A percentile compares a stretch with the other conserved stretches of the same genome.
Evolutionary conservation across 2,888 invertebrate species (phyloP).

Genomic region (Plutella xylostella): DNA sequence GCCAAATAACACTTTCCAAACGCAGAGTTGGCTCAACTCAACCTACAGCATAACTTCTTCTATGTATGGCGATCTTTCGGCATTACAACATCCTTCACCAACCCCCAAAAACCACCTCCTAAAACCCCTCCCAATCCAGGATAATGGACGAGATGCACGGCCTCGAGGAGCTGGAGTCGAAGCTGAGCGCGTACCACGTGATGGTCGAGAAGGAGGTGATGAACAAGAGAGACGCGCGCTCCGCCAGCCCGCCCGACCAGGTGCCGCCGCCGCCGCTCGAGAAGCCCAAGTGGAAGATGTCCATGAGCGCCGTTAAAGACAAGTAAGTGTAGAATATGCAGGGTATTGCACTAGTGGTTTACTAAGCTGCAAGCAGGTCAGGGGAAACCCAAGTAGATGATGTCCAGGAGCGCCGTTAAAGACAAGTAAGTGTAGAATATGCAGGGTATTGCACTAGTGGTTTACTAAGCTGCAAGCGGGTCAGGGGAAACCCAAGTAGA

Average conservation of each 20-base stretch:
- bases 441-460: no score
- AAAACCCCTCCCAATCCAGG: no score
- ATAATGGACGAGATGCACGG: conserved; percentile 78
- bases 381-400: conserved; percentile 76
- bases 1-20: no score
- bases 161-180: conserved; percentile 80
- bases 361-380: no score
- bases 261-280: conserved; percentile 62
- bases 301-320: conserved; percentile 71
- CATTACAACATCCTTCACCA: no score
- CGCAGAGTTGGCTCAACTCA: no score
- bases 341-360: no score
- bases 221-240: conserved; percentile 59
- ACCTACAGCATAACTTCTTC: no score
- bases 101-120: no score
- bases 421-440: conserved; percentile 64
- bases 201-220: conserved; percentile 73
- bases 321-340: no score
- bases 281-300: conserved; percentile 78
- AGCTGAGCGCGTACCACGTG: conserved; percentile 82
- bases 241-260: conserved; percentile 57
- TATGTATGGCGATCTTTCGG: no score
- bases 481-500: conserved; percentile 76
- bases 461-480: no score
- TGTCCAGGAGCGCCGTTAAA: conserved; percentile 74